A percentile compares a stretch with the other conserved stretches of the same genome.
Evolutionary conservation across 2,888 invertebrate genomes (phyloP).

Genomic region (Galerucella calmariensis): DNA sequence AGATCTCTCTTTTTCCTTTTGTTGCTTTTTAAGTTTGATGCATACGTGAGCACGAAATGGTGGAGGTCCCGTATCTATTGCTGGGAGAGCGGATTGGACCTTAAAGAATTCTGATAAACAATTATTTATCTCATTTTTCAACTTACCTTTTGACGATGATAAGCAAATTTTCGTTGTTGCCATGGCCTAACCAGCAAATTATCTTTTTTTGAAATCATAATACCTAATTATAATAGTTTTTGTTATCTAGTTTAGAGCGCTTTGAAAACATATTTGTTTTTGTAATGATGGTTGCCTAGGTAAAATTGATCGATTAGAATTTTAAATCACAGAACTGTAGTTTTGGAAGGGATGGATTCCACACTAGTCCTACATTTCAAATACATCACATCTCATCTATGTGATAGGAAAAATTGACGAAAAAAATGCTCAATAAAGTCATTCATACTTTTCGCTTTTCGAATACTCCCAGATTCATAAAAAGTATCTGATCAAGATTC

Average conservation of each 20-base stretch:
- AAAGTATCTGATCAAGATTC: no score
- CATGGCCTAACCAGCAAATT: constrained; percentile 78
- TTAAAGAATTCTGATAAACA: constrained; percentile 49
- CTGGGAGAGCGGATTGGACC: constrained; percentile 75
- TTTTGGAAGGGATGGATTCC: background rate
- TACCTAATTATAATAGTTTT: background rate
- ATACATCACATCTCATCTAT: no score
- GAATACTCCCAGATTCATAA: no score
- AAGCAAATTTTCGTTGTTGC: constrained; percentile 75
- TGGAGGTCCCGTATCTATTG: constrained; percentile 76
- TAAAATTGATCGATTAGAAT: constrained; percentile 19
- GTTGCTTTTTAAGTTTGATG: constrained; percentile 76
- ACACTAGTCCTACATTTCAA: no score
- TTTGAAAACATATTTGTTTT: background rate
- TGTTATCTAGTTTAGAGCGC: background rate
- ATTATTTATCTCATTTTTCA: constrained; percentile 24
- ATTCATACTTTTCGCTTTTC: no score
- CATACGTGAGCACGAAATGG: constrained; percentile 73
- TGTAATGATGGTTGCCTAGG: constrained; percentile 21
- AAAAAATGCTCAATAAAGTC: no score
- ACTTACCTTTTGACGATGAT: constrained; percentile 75
- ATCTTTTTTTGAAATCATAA: constrained; percentile 77
- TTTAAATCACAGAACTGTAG: background rate
- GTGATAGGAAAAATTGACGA: no score
- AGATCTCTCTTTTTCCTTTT: constrained; percentile 75